Conservation (phyloP, 2,113 vertebrate species). For the Dicerorhinus sumatrensis region DNA sequence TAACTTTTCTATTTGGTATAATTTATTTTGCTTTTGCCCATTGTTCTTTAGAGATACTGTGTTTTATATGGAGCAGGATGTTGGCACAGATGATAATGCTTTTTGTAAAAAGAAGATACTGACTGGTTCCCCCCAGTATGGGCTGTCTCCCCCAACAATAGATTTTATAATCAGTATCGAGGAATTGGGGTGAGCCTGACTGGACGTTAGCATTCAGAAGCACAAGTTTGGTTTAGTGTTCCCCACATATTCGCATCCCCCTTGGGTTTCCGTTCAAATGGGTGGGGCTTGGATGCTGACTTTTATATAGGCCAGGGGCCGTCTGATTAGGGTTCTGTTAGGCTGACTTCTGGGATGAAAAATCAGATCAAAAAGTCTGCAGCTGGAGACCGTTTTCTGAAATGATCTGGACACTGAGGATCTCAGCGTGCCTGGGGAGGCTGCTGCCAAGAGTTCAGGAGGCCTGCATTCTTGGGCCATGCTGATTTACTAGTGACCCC, state of each 20-base stretch:
- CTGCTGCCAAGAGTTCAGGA: background rate
- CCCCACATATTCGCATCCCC: background rate
- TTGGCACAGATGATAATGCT: background rate
- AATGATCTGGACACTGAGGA: background rate
- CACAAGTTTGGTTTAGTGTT: background rate
- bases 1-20: background rate
- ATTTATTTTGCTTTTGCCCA: slow-evolving; percentile 33
- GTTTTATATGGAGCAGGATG: background rate
- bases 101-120: slow-evolving; percentile 38
- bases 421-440: background rate
- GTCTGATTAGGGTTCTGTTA: background rate
- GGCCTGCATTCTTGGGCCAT: background rate
- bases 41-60: background rate
- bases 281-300: background rate
- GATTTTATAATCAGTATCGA: background rate
- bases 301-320: background rate
- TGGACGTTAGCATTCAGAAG: background rate
- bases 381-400: background rate
- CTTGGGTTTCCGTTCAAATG: background rate
- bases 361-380: background rate
- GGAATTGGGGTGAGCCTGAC: background rate
- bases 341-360: background rate
- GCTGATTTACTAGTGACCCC: background rate
- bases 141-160: background rate
- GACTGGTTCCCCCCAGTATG: background rate